Evolutionary conservation across 2,888 invertebrate species (phyloP).

Genomic region (Drosophila algonquin): DNA sequence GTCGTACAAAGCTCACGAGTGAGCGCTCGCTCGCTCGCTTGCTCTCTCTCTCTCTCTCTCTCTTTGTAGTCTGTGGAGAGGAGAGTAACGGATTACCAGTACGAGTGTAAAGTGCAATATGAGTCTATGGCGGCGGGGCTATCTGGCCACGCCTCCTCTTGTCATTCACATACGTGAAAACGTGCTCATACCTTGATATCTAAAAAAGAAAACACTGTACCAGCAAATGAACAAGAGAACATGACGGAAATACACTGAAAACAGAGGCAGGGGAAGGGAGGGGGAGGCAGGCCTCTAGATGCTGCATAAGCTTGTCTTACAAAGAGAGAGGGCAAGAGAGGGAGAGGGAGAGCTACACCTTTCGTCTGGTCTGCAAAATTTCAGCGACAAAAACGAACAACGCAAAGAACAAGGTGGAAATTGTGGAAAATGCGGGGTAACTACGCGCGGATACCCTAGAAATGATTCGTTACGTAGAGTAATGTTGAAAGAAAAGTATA

Average conservation of each 20-base stretch:
- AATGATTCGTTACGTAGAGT: not conserved
- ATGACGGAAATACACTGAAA: conserved; percentile 5
- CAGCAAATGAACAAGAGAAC: conserved; percentile 30
- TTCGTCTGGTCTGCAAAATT: conserved; percentile 33
- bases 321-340: not conserved
- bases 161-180: conserved; percentile 36
- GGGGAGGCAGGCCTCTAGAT: conserved; percentile 8
- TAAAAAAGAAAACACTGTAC: conserved; percentile 9
- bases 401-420: conserved; percentile 22
- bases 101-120: conserved; percentile 32
- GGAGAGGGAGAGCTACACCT: conserved; percentile 2
- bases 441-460: conserved; percentile 8
- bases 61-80: not conserved
- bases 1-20: not conserved
- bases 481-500: not conserved
- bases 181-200: conserved; percentile 22
- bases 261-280: not conserved
- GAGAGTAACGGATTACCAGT: not conserved
- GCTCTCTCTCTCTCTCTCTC: not conserved
- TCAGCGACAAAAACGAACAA: conserved; percentile 22
- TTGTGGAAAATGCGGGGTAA: not conserved
- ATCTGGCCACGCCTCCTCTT: conserved; percentile 30
- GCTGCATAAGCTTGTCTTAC: conserved; percentile 39
- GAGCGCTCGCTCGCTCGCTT: not conserved
- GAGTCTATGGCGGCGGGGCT: conserved; percentile 19